These are phyloP conservation scores for Scleropages formosus DNA, from an alignment of 2,797 vertebrate genomes.

Conservation along the genomic window DNA sequence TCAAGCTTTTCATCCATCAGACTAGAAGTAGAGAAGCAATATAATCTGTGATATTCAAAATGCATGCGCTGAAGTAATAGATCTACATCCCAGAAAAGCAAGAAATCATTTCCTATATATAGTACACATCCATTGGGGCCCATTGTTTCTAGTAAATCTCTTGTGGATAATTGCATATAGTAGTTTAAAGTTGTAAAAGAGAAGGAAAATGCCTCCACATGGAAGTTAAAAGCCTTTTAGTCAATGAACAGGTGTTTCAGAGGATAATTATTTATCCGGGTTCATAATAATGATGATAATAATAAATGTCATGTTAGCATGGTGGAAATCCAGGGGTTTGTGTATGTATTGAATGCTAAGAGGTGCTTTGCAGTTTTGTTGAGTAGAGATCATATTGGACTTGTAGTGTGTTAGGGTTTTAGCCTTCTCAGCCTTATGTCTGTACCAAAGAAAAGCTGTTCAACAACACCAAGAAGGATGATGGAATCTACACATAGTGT, in stretches of 20 bases:
- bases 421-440: slow-evolving; percentile 63
- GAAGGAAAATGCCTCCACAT: not conserved
- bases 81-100: slow-evolving; percentile 19
- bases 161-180: slow-evolving; percentile 1
- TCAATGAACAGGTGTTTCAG: slow-evolving; percentile 8
- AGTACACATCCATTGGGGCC: slow-evolving; percentile 5
- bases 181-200: not conserved
- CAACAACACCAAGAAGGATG: slow-evolving; percentile 41
- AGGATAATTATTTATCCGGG: slow-evolving; percentile 1
- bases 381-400: slow-evolving; percentile 15
- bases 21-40: slow-evolving; percentile 25
- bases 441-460: slow-evolving; percentile 68
- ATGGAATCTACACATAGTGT: slow-evolving; percentile 17
- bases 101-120: slow-evolving; percentile 23
- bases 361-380: slow-evolving; percentile 19
- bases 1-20: slow-evolving; percentile 18
- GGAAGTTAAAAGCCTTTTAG: not conserved
- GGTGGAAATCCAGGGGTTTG: slow-evolving; percentile 3
- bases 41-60: slow-evolving; percentile 21
- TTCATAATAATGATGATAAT: slow-evolving; percentile 2
- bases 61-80: slow-evolving; percentile 22
- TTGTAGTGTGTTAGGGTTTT: slow-evolving; percentile 25
- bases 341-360: slow-evolving; percentile 8
- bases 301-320: not conserved
- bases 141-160: slow-evolving; percentile 1